phyloP scores from a whole-genome alignment of 2,797 vertebrate genomes.

The Coregonus sp. region DNA sequence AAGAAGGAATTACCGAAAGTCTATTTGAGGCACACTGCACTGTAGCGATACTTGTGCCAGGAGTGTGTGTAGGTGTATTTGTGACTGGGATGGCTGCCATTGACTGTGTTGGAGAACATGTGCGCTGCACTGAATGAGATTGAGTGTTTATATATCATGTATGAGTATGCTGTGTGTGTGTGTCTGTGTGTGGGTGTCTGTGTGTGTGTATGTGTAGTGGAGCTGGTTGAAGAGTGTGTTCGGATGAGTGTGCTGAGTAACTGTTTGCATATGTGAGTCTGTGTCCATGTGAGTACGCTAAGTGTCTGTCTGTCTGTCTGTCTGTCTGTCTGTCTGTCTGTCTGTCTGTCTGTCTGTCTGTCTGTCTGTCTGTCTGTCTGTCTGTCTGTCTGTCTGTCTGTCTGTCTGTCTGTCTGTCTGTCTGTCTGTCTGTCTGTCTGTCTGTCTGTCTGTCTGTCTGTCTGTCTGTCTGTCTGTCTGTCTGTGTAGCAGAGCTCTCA shows the following conservation, averaged over 20 bases:
- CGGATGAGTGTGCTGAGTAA: background rate
- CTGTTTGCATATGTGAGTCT: slow-evolving; percentile 8
- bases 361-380: background rate
- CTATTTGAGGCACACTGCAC: background rate
- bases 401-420: too few relatives aligned
- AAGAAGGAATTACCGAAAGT: background rate
- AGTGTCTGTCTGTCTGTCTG: background rate
- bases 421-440: too few relatives aligned
- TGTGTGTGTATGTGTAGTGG: too few relatives aligned
- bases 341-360: background rate
- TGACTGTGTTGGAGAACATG: slow-evolving; percentile 2
- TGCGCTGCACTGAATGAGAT: background rate
- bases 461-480: background rate
- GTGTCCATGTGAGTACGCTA: slow-evolving; percentile 4
- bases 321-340: background rate
- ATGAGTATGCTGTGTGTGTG: background rate
- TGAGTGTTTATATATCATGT: slow-evolving; percentile 1
- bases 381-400: slow-evolving; percentile 3
- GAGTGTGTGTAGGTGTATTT: background rate
- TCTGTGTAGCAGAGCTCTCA: background rate
- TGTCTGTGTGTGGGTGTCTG: too few relatives aligned
- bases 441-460: too few relatives aligned
- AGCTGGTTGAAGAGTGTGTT: background rate
- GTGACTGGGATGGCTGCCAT: background rate
- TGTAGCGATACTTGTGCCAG: background rate